Conservation (phyloP, 1,140 invertebrate genomes). For the Dendrolimus kikuchii region DNA sequence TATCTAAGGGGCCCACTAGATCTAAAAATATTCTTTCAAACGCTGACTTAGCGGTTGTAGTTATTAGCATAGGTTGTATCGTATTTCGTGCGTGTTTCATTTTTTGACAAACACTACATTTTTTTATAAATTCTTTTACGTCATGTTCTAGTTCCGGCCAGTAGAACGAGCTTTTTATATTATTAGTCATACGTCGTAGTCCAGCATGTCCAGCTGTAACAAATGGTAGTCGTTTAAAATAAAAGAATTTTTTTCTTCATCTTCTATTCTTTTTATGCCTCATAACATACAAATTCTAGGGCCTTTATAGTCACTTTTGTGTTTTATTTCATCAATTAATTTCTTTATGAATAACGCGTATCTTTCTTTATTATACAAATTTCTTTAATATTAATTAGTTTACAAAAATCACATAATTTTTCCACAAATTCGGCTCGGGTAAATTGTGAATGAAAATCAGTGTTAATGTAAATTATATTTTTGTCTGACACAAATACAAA, state of each 20-base stretch:
- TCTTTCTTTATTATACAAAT: slow-evolving; percentile 11
- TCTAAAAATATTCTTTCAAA: no score
- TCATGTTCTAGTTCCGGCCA: slow-evolving; percentile 14
- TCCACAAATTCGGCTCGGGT: slow-evolving; percentile 11
- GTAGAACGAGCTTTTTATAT: slow-evolving; percentile 16
- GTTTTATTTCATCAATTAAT: slow-evolving; percentile 4
- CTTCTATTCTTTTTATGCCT: slow-evolving; percentile 8
- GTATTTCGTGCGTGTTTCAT: slow-evolving; percentile 3
- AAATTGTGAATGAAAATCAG: slow-evolving; percentile 7
- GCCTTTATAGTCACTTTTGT: neutral
- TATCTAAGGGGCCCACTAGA: no score
- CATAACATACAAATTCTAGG: slow-evolving; percentile 10
- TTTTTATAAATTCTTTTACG: slow-evolving; percentile 10
- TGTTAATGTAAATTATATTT: slow-evolving; percentile 11
- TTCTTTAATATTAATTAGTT: slow-evolving; percentile 10
- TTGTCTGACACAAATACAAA: slow-evolving; percentile 5
- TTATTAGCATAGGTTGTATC: slow-evolving; percentile 11
- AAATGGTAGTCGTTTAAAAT: slow-evolving; percentile 19
- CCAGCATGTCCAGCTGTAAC: slow-evolving; percentile 13
- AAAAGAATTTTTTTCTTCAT: slow-evolving; percentile 6
- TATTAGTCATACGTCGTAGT: slow-evolving; percentile 11
- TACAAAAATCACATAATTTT: slow-evolving; percentile 9
- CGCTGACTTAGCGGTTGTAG: no score
- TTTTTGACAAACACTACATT: no score
- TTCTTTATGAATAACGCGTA: slow-evolving; percentile 7